Base-by-base conservation (phyloP, 2,888 invertebrate species). In the Drosophila ustulata region DNA sequence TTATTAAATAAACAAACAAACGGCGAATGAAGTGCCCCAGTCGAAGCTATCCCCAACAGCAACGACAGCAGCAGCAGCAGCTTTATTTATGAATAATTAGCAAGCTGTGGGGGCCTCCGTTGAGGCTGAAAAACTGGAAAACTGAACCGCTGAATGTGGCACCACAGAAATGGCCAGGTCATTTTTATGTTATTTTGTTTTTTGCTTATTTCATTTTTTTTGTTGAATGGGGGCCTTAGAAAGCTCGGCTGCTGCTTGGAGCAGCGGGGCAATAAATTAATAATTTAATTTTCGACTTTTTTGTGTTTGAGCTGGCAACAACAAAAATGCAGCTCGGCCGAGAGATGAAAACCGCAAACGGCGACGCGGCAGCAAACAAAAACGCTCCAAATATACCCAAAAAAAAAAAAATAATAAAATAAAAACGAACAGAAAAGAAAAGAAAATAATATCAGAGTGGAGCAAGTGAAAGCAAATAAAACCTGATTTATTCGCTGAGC, bases 31-130 rank as follows among this genome's bases (percentile, higher is more conserved):
- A 67, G 65, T 37, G 58, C 59, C 45, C 72, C 55, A 55, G 59
- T 49, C 25, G 26, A 25, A 32, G 59, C 77, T 30, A 58, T 45
- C 63, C 75, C 51, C 62, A 46, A 28, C 28, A 53, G 32, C 56
- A 26, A 26, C 26, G 6, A 5, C 28, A 28, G 30, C 30, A 59
- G 9, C 18, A 56, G 23, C 58, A 28, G 67, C 55, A 56, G 78
- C 84, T 80, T 89, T 88, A 90, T 89, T 90, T 89, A 90, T 90
- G 90, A 89, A 90, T 89, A 90, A 89, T 90, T 89, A 90, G 89
- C 82, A 65, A 75, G 73, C 69, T 59, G 56, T 63, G 69, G 73
- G 74, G 69, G 69, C 68, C 69, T 52, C n/a, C 13, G 53, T 66
- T 57, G 75, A 70, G 75, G 28, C 34, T n/a, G 37, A 37, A 37